Percentiles rank a stretch among this genome's conserved stretches.
phyloP scores from a whole-genome alignment of 2,888 invertebrate species.

The Lepeophtheirus nordmannii region DNA sequence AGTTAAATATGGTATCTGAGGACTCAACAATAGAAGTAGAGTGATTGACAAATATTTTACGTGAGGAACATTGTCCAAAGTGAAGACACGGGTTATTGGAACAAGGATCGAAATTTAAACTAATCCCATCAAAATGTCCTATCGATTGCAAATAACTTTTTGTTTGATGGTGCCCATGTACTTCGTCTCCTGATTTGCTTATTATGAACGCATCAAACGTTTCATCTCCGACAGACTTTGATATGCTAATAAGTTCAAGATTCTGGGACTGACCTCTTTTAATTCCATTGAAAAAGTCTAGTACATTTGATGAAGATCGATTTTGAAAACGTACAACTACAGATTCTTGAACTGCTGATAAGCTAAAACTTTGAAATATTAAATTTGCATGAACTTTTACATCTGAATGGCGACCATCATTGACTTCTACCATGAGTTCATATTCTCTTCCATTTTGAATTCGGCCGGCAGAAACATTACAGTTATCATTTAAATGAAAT shows the following conservation, averaged over 20 bases:
- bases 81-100: conserved; percentile 46
- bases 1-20: conserved; percentile 61
- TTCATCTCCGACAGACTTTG: background rate
- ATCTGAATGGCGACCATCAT: conserved; percentile 49
- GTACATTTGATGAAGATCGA: background rate
- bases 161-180: background rate
- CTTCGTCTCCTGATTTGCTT: background rate
- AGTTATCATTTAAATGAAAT: conserved; percentile 51
- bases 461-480: conserved; percentile 58
- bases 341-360: conserved; percentile 10
- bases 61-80: conserved; percentile 33
- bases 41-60: conserved; percentile 36
- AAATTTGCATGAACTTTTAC: conserved; percentile 17
- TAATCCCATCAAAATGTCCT: conserved; percentile 22
- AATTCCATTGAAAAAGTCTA: conserved; percentile 15
- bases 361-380: conserved; percentile 11
- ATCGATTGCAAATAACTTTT: background rate
- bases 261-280: background rate
- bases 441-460: conserved; percentile 38
- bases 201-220: background rate
- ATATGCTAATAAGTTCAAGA: conserved; percentile 10
- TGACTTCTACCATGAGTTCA: conserved; percentile 61
- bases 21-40: conserved; percentile 59
- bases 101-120: conserved; percentile 33
- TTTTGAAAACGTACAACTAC: conserved; percentile 8